phyloP scores from a whole-genome alignment of 2,113 vertebrate species.

The Pseudopipra pipra region DNA sequence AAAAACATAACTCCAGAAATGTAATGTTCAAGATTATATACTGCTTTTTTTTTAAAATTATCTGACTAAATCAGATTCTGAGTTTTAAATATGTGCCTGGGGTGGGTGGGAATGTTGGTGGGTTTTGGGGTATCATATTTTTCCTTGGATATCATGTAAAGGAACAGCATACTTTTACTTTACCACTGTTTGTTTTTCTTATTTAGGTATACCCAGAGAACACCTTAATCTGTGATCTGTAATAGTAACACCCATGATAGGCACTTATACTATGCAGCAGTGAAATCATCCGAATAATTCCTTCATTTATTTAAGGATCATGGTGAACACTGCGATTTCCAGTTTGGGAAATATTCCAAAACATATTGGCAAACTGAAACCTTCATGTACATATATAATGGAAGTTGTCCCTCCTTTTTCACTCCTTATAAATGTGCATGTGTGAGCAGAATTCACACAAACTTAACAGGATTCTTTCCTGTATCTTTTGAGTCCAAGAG shows the following conservation, averaged over 20 bases:
- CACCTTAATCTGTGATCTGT: not conserved
- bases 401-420: constrained; percentile 32
- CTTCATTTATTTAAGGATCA: constrained; percentile 49
- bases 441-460: not conserved
- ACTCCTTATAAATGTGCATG: not conserved
- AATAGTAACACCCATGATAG: constrained; percentile 20
- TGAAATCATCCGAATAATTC: constrained; percentile 56
- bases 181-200: not conserved
- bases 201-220: not conserved
- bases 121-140: not conserved
- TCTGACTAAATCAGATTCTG: not conserved
- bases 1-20: not conserved
- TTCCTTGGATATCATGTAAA: not conserved
- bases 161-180: not conserved
- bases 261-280: constrained; percentile 7
- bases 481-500: not conserved
- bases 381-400: constrained; percentile 12
- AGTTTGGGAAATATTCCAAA: constrained; percentile 50
- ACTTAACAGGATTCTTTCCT: not conserved
- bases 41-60: not conserved
- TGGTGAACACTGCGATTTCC: constrained; percentile 43
- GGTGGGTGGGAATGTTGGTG: no score
- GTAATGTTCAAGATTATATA: not conserved
- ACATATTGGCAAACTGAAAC: constrained; percentile 37
- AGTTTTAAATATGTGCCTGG: not conserved